These are phyloP conservation scores for Hippopotamyrus pictus DNA, from an alignment of 2,797 vertebrate genomes.

Conservation along the genomic window DNA sequence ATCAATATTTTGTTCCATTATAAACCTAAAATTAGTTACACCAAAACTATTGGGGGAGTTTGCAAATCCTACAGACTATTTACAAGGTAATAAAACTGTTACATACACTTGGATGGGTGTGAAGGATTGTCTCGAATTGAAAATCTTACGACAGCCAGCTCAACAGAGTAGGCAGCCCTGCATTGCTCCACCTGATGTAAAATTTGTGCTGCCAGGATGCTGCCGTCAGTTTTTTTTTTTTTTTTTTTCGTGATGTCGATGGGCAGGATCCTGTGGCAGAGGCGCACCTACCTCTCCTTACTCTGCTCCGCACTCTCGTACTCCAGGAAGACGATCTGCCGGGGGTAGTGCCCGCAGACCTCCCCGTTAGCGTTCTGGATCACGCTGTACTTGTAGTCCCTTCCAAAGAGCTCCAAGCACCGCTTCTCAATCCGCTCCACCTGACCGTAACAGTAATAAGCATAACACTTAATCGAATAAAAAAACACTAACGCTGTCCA, in stretches of 20 bases:
- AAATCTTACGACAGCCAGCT: not conserved
- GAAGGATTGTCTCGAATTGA: not conserved
- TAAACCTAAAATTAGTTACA: not conserved
- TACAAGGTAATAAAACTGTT: not conserved
- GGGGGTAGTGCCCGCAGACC: slow-evolving; percentile 89
- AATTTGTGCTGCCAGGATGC: not conserved
- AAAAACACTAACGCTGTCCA: not conserved
- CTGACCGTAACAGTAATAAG: slow-evolving; percentile 48
- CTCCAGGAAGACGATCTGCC: slow-evolving; percentile 89
- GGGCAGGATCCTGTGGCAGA: slow-evolving; percentile 36
- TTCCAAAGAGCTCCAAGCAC: slow-evolving; percentile 87
- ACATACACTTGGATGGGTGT: not conserved
- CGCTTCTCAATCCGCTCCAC: slow-evolving; percentile 82
- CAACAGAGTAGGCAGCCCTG: not conserved
- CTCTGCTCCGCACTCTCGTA: slow-evolving; percentile 73
- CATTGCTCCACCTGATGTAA: not conserved
- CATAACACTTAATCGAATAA: not conserved
- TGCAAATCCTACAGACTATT: not conserved
- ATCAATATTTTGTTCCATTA: not conserved
- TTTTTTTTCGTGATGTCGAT: not conserved
- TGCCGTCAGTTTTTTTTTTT: not conserved
- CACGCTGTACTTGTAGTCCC: slow-evolving; percentile 89
- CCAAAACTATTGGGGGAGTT: not conserved
- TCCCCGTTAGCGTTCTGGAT: slow-evolving; percentile 86
- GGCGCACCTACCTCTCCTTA: slow-evolving; percentile 72